Base-by-base conservation (phyloP, 1,140 invertebrate genomes). In the Trinorchestia longiramus region DNA sequence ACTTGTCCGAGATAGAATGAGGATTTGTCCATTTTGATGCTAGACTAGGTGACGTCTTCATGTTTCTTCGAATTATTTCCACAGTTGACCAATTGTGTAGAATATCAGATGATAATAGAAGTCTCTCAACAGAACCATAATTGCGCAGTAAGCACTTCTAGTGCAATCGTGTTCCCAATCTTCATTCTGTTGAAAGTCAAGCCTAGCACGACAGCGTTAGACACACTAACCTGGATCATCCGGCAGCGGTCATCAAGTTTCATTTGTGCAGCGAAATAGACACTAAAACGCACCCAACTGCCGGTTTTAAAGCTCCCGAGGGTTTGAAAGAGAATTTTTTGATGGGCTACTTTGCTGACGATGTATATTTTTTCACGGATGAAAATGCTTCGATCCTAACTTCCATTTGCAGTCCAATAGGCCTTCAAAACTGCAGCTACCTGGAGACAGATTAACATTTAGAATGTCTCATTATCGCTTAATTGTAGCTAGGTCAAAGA, bases 161-260 rank as follows among this genome's bases (percentile, higher is more conserved):
- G 62, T 77, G 36, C 62, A 90, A 90, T 90, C 88, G 11, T 15
- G 15, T 42, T 42, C 4, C n/a, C 41, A 41, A 90, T 90, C 88
- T 90, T 90, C 88, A 90, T 90, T 43, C 88, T 42, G 41, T 28
- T 41, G 88, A 90, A 90, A 90, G 88, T 90, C 88, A 90, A 90
- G 88, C 88, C 88, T 42, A 43, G 43, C 41, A 4, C 15, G 43
- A 90, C n/a, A 42, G 36, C 43, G n/a, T 43, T 28, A 90, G 88
- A 42, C n/a, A 90, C 36, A 90, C n/a, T 41, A 43, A 42, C 88
- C 88, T 90, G 43, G 88, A 90, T 90, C 88, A 90, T 90, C 41
- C 88, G 8, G 43, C 36, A 19, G n/a, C 88, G 43, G 88, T 90
- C 88, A 43, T 90, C 43, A 42, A 90, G 88, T 90, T 90, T 90